Conservation (phyloP, 2,113 vertebrate genomes). For the Haemorhous mexicanus region DNA sequence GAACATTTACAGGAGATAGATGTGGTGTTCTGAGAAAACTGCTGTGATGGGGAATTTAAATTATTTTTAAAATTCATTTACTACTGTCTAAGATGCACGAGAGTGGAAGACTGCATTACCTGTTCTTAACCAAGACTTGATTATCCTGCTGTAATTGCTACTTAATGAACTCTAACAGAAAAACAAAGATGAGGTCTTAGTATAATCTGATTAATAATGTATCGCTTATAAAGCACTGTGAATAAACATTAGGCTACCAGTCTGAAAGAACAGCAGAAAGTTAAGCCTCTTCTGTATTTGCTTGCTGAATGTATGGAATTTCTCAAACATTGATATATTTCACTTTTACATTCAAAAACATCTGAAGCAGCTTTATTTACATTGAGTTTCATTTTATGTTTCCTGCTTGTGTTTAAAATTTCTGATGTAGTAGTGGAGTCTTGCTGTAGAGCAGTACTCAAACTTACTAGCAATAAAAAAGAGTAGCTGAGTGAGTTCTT, state of each 20-base stretch:
- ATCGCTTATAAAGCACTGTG: neutral
- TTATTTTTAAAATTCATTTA: conserved; percentile 31
- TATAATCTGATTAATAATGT: conserved; percentile 2
- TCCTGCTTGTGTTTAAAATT: neutral
- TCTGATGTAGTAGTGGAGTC: neutral
- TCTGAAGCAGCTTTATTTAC: neutral
- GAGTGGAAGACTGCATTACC: neutral
- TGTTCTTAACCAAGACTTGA: neutral
- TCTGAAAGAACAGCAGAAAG: neutral
- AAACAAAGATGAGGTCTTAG: neutral
- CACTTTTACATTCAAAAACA: neutral
- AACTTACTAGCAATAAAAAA: neutral
- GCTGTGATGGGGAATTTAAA: conserved; percentile 19
- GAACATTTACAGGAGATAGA: conserved; percentile 15
- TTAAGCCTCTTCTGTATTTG: neutral
- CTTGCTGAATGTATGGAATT: neutral
- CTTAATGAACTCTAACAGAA: neutral
- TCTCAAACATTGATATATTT: neutral
- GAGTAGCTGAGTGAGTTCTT: neutral
- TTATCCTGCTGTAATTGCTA: neutral
- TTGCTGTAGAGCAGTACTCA: neutral
- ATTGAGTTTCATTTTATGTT: neutral
- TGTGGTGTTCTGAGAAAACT: conserved; percentile 10
- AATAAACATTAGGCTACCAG: conserved; percentile 14
- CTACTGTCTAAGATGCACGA: neutral